Conservation (phyloP, 2,888 invertebrate genomes). For the Acrocera orbiculus region DNA sequence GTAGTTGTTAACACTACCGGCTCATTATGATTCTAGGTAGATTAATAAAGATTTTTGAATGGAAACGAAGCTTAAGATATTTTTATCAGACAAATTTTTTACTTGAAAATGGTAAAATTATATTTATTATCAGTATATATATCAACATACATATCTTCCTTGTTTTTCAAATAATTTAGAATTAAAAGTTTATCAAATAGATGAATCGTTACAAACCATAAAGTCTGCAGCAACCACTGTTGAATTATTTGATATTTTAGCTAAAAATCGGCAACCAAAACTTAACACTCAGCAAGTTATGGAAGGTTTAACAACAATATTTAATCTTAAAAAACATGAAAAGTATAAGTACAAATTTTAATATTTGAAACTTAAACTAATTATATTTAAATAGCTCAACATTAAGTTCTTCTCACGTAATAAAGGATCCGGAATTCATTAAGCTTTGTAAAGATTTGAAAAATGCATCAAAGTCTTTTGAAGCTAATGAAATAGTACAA, state of each 20-base stretch:
- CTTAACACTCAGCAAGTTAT: slow-evolving; percentile 39
- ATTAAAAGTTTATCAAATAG: neutral
- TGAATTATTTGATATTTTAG: slow-evolving; percentile 7
- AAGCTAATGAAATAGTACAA: slow-evolving; percentile 37
- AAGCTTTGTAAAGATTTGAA: slow-evolving; percentile 40
- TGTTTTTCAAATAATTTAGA: neutral
- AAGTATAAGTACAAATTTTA: slow-evolving; percentile 20
- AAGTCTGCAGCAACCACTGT: slow-evolving; percentile 8
- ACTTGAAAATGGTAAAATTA: too few species aligned
- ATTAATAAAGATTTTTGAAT: too few species aligned
- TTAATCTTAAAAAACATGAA: slow-evolving; percentile 36
- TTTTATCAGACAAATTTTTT: too few species aligned
- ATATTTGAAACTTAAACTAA: neutral
- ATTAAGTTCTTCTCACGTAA: slow-evolving; percentile 30
- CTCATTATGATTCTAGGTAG: too few species aligned
- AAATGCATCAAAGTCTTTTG: slow-evolving; percentile 35
- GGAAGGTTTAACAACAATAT: slow-evolving; percentile 37
- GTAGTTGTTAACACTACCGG: too few species aligned
- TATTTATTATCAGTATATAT: too few species aligned
- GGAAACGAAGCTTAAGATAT: too few species aligned
- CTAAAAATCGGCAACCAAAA: slow-evolving; percentile 1
- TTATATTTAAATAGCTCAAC: slow-evolving; percentile 21
- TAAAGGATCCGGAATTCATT: slow-evolving; percentile 38
- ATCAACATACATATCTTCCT: too few species aligned
- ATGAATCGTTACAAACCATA: slow-evolving; percentile 5